Base-by-base conservation (phyloP, 2,797 vertebrate species). In the Ctenopoma kingsleyae region DNA sequence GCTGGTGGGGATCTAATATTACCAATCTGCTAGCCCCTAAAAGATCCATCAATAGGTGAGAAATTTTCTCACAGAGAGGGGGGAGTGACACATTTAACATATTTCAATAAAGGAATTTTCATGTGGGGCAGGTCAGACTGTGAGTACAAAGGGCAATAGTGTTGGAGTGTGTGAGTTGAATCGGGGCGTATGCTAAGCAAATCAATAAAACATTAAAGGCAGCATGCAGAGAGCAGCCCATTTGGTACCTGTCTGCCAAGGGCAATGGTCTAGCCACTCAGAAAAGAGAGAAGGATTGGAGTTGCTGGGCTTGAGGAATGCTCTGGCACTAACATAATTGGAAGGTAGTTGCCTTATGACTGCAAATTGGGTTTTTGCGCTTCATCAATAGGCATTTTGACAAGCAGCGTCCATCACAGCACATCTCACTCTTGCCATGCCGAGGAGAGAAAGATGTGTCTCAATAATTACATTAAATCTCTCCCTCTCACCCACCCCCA, bases 361-460 rank as follows among this genome's bases (percentile, higher is more conserved):
- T 96, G 95, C 95, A 96, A 96, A 97, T 96, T 95, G 95, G 96
- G 93, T 95, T 91, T 92, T 95, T 96, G 93, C 91, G 94, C 94
- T 95, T 96, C 94, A 95, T 97, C 96, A 96, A 95, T 96, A 95
- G 95, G 93, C 93, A 95, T 96, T 97, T 95, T 96, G 97, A 98
- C 95, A 95, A 95, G 95, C 94, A 86, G 91, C 91, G 95, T 97
- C 96, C 95, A 95, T 97, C 96, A 96, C 91, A 19, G 92, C 81
- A 84, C 93, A 90, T 92, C 95, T 94, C 92, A 94, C 95, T 93
- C 95, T 95, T 93, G 93, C 93, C 56, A 68, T 38, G 9, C 71
- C 25, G 78, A 89, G 93, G 93, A 92, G 94, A 96, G 94, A 94
- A 95, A 95, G 95, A 95, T 95, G 95, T 94, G 94, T 96, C 95